Evolutionary conservation across 1,140 invertebrate species (phyloP).

Genomic region (Dreissena polymorpha): DNA sequence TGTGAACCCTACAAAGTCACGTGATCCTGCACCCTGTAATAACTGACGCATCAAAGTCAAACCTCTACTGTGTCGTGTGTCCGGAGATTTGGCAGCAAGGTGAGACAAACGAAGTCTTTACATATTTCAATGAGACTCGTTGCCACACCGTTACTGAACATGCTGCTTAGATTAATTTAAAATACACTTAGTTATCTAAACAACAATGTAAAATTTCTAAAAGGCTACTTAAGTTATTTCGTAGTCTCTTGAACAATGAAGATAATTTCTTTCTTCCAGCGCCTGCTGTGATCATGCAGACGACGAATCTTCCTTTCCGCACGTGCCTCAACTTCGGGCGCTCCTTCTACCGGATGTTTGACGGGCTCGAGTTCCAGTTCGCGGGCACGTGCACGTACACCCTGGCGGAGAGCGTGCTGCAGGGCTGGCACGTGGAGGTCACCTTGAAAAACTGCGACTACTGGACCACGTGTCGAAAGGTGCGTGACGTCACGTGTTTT

Average conservation of each 20-base stretch:
- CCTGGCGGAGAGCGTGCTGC: slow-evolving; percentile 56
- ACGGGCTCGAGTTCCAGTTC: slow-evolving; percentile 83
- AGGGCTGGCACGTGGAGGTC: slow-evolving; percentile 56
- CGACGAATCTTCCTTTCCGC: slow-evolving; percentile 52
- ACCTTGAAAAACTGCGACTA: slow-evolving; percentile 56
- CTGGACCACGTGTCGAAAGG: slow-evolving; percentile 62
- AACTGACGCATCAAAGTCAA: too few relatives aligned
- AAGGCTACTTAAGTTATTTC: background rate
- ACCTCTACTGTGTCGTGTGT: too few relatives aligned
- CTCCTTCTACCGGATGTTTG: slow-evolving; percentile 90
- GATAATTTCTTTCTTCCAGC: slow-evolving; percentile 14
- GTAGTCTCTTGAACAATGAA: background rate
- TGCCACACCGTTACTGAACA: background rate
- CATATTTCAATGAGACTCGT: too few relatives aligned
- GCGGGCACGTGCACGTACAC: slow-evolving; percentile 75
- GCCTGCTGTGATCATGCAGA: slow-evolving; percentile 53
- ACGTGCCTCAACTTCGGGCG: slow-evolving; percentile 88
- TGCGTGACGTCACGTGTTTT: too few relatives aligned
- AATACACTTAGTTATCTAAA: background rate
- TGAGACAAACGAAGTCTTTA: too few relatives aligned
- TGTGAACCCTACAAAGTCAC: too few relatives aligned
- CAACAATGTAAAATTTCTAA: too few relatives aligned
- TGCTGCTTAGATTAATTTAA: background rate
- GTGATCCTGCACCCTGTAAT: too few relatives aligned
- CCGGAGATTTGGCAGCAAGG: too few relatives aligned